Base-by-base conservation (phyloP, 2,797 vertebrate genomes). In the Okamejei kenojei region DNA sequence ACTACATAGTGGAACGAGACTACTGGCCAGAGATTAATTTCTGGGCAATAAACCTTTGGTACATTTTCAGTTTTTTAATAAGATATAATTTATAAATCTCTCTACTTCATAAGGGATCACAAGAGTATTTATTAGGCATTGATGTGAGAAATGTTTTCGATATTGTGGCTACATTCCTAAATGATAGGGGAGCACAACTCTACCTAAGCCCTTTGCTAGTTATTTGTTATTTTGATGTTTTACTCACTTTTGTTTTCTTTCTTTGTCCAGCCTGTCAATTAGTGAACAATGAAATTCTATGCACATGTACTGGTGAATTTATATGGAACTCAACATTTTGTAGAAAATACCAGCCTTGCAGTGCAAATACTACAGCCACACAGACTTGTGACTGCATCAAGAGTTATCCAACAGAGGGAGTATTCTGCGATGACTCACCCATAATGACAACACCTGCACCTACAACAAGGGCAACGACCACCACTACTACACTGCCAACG, bases 301-400 rank as follows among this genome's bases (percentile, higher is more conserved):
- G 98, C 93, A 95, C 93, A 92, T 98, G 98, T 93, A 97, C 97
- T 94, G 92, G 94, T n/a, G 95, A 95, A n/a, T 97, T 96, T 7
- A 93, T 61, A 74, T 98, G 97, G 97, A 96, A 97, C 0, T 93
- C 79, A 29, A 82, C 32, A 0, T 93, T 74, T 71, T 98, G 97
- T 58, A 7, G 38, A 1, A 93, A 84, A 6, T 95, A 95, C 9
- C 93, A 94, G 21, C 58, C 94, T 23, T 96, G 96, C 65, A 93
- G 93, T n/a, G 76, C 94, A 32, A 68, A 21, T 88, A 35, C 8
- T 9, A 35, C n/a, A 21, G 23, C 10, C 0, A 17, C 73, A 6
- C 79, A 93, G 26, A 63, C 93, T 0, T 98, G 97, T 81, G 68
- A 90, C 61, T 97, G 97, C 90, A 93, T 94, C 93, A 96, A 93